phyloP scores from a whole-genome alignment of 2,888 invertebrate species.

The Pammene fasciana region DNA sequence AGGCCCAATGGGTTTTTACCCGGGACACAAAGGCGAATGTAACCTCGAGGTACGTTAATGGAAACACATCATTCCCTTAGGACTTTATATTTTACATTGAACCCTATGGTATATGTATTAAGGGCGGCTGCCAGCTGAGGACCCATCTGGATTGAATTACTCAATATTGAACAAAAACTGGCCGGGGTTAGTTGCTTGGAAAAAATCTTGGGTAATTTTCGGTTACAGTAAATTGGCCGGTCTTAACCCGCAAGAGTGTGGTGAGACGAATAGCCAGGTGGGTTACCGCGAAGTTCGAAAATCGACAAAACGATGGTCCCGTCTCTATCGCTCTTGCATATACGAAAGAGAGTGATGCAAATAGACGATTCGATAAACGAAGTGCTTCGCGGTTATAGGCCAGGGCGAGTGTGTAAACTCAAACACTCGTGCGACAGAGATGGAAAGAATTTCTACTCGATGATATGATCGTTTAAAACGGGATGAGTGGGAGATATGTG shows the following conservation, averaged over 20 bases:
- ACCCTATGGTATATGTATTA: background rate
- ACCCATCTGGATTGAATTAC: conserved; percentile 24
- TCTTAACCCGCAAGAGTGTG: no score
- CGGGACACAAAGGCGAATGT: conserved; percentile 34
- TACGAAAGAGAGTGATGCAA: no score
- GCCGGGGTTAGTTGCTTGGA: conserved; percentile 8
- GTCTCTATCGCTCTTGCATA: no score
- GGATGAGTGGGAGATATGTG: no score
- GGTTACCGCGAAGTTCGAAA: no score
- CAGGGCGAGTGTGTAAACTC: background rate
- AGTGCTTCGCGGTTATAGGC: no score
- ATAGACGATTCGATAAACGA: no score
- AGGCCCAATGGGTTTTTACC: conserved; percentile 7
- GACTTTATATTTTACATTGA: background rate
- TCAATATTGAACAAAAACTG: conserved; percentile 23
- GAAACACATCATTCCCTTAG: conserved; percentile 32
- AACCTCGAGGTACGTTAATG: conserved; percentile 29
- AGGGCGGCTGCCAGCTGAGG: background rate
- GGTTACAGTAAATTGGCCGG: background rate
- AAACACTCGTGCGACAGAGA: no score
- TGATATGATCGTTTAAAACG: no score
- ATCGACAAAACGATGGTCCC: no score
- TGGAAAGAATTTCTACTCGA: no score
- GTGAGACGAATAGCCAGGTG: no score
- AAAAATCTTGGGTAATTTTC: background rate